phyloP scores from a whole-genome alignment of 2,113 vertebrate genomes.

The Oryzias celebensis region DNA sequence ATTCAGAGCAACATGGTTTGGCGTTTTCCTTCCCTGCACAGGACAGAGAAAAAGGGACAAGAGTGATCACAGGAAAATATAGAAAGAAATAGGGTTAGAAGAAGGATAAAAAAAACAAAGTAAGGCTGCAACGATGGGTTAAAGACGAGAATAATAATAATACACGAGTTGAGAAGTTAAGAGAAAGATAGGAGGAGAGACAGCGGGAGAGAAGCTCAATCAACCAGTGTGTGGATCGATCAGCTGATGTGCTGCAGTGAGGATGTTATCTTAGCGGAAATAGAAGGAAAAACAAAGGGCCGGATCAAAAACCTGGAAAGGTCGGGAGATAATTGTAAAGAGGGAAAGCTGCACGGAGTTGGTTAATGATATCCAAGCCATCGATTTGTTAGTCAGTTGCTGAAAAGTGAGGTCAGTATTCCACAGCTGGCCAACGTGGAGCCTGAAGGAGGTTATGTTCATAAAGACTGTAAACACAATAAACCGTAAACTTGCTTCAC shows the following conservation, averaged over 20 bases:
- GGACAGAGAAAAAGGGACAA: constrained; percentile 12
- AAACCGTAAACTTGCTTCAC: constrained; percentile 27
- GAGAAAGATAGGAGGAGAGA: constrained; percentile 2
- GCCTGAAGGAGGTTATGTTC: not conserved
- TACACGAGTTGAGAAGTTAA: not conserved
- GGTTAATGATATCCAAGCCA: constrained; percentile 58
- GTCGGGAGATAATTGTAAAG: constrained; percentile 39
- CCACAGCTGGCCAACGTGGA: constrained; percentile 28
- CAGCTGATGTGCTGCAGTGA: constrained; percentile 31
- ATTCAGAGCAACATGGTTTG: constrained; percentile 66
- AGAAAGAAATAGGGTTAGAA: constrained; percentile 2
- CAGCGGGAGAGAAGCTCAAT: constrained; percentile 19
- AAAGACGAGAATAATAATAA: constrained; percentile 2
- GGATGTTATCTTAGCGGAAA: constrained; percentile 48
- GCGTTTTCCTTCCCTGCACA: constrained; percentile 50
- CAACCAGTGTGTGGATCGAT: constrained; percentile 48
- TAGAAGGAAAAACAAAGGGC: constrained; percentile 15
- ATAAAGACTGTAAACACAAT: constrained; percentile 20
- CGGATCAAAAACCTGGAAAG: constrained; percentile 28
- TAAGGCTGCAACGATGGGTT: not conserved
- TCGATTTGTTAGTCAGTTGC: constrained; percentile 51
- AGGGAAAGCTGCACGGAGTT: constrained; percentile 18
- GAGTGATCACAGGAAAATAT: constrained; percentile 21
- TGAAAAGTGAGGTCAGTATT: constrained; percentile 50
- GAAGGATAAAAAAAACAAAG: not conserved